phyloP scores from a whole-genome alignment of 2,888 invertebrate species.

The Hirtodrosophila cameraria region DNA sequence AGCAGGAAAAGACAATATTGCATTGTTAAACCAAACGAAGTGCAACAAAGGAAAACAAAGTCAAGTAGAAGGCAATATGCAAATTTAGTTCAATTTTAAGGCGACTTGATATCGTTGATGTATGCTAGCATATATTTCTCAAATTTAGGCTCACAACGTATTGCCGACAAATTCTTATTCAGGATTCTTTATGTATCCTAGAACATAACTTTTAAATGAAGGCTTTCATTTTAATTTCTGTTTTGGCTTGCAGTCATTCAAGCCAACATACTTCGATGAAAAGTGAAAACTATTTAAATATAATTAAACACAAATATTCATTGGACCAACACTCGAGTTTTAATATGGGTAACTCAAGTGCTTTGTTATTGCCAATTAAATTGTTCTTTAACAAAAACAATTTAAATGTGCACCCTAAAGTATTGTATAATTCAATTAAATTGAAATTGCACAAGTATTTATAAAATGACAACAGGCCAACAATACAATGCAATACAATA shows the following conservation, averaged over 20 bases:
- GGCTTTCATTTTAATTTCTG: no score
- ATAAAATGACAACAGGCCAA: background rate
- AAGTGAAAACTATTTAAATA: no score
- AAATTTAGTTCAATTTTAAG: constrained; percentile 19
- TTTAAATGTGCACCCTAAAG: constrained; percentile 17
- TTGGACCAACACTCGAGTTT: no score
- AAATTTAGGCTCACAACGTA: constrained; percentile 1
- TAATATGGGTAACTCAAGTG: no score
- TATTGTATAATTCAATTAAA: constrained; percentile 13
- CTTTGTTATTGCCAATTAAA: background rate
- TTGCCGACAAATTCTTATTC: background rate
- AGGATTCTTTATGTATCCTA: no score
- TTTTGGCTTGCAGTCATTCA: no score
- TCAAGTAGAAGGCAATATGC: constrained; percentile 8
- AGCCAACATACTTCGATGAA: no score
- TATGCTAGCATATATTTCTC: background rate
- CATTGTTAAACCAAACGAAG: constrained; percentile 11
- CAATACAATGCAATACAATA: no score
- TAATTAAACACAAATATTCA: no score
- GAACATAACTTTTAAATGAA: background rate
- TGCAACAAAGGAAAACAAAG: constrained; percentile 14
- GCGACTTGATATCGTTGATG: background rate
- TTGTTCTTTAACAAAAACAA: no score
- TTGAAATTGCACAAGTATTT: background rate
- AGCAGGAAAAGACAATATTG: constrained; percentile 37